These are phyloP conservation scores for Myioborus miniatus DNA, from an alignment of 2,797 vertebrate species.

Conservation along the genomic window DNA sequence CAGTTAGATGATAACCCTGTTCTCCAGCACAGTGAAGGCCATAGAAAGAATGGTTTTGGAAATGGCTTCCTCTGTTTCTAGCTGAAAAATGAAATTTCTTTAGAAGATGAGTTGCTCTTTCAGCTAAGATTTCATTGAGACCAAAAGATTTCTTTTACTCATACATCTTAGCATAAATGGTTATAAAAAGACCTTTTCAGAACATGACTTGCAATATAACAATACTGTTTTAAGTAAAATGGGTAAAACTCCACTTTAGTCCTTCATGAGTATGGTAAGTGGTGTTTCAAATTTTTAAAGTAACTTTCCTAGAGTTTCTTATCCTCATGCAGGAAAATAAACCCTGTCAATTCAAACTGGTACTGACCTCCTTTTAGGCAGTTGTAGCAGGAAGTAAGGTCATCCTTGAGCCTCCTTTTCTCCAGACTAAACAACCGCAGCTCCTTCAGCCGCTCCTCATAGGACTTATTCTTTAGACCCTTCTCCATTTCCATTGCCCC, in stretches of 20 bases:
- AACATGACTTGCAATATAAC: not conserved
- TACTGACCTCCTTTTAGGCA: not conserved
- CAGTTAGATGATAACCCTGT: not conserved
- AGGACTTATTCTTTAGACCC: not conserved
- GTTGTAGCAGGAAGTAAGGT: not conserved
- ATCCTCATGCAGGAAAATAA: not conserved
- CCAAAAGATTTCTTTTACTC: conserved; percentile 26
- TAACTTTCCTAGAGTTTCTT: not conserved
- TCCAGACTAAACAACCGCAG: not conserved
- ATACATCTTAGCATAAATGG: conserved; percentile 38
- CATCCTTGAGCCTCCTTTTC: not conserved
- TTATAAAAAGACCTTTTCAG: conserved; percentile 54
- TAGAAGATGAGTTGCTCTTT: not conserved
- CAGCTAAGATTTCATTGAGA: not conserved
- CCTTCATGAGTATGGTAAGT: not conserved
- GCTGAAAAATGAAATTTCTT: not conserved
- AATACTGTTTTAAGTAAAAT: not conserved
- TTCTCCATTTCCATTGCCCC: not conserved
- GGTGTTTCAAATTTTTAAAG: not conserved
- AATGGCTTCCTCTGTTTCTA: not conserved
- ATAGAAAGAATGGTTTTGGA: not conserved
- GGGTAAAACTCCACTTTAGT: not conserved
- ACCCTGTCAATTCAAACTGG: not conserved
- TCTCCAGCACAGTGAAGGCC: not conserved
- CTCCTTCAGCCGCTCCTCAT: not conserved